Evolutionary conservation across 2,113 vertebrate species (phyloP).

Genomic region (Pedionomus torquatus): DNA sequence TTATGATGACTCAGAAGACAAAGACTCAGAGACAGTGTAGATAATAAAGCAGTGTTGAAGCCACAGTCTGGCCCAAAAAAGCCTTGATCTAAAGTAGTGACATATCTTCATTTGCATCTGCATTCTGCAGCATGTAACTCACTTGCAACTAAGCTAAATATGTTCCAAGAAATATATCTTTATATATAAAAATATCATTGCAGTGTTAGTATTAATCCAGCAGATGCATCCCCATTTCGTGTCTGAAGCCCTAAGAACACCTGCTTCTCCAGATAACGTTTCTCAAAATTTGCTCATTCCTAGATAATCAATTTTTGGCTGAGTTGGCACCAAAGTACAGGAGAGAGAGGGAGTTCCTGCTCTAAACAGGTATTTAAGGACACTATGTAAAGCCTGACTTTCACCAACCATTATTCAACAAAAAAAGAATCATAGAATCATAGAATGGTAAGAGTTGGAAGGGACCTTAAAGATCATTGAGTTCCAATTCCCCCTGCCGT

Average conservation of each 20-base stretch:
- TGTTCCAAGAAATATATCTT: neutral
- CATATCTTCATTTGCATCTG: neutral
- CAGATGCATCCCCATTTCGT: neutral
- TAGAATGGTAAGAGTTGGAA: no score
- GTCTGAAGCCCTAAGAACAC: neutral
- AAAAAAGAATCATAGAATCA: no score
- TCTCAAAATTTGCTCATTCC: neutral
- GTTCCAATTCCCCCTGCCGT: no score
- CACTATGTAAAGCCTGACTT: neutral
- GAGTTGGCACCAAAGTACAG: neutral
- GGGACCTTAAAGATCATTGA: no score
- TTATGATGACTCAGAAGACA: neutral
- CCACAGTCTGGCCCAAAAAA: neutral
- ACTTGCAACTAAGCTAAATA: neutral
- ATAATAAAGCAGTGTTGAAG: neutral
- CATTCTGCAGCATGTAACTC: neutral
- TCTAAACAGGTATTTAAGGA: neutral
- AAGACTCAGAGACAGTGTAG: neutral
- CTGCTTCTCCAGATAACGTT: neutral
- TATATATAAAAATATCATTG: neutral
- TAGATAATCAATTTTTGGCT: neutral
- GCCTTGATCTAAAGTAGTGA: neutral
- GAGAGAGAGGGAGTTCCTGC: neutral
- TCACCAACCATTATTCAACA: neutral
- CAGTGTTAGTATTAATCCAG: neutral